phyloP scores from a whole-genome alignment of 2,797 vertebrate species.

The Clarias fuscus region DNA sequence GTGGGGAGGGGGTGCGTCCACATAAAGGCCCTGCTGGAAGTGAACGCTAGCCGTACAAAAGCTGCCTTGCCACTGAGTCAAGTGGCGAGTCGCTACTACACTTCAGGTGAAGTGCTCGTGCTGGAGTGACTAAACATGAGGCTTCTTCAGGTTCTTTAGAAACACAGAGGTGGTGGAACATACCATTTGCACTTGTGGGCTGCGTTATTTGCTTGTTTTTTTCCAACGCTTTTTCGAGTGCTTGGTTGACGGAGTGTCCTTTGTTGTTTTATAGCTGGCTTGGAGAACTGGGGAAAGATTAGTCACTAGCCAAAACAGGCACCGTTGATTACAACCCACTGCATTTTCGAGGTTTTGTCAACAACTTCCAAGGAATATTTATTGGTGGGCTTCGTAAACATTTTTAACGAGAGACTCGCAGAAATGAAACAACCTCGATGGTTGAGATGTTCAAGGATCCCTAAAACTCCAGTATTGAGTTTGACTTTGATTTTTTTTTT shows the following conservation, averaged over 20 bases:
- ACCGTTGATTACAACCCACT: constrained; percentile 43
- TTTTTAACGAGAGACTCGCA: constrained; percentile 39
- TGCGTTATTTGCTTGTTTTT: constrained; percentile 31
- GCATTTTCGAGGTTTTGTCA: constrained; percentile 39
- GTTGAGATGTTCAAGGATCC: constrained; percentile 3
- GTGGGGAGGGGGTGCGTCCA: neutral
- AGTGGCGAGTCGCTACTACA: neutral
- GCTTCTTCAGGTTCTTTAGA: constrained; percentile 3
- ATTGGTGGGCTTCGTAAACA: constrained; percentile 35
- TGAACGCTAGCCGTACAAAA: neutral
- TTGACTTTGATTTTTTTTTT: neutral
- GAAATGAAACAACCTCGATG: constrained; percentile 28
- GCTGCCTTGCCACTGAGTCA: constrained; percentile 11
- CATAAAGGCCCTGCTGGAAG: constrained; percentile 3
- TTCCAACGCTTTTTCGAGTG: constrained; percentile 20
- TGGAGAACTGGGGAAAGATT: constrained; percentile 34
- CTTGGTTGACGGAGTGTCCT: constrained; percentile 24
- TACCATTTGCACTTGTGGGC: constrained; percentile 2
- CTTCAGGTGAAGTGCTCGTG: constrained; percentile 34
- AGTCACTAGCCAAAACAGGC: constrained; percentile 42
- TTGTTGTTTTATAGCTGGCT: constrained; percentile 46
- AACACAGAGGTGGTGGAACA: neutral
- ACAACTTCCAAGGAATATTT: constrained; percentile 43
- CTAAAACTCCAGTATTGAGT: neutral
- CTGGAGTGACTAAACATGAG: constrained; percentile 6